Percentiles rank a stretch among this genome's conserved stretches.
phyloP scores from a whole-genome alignment of 1,140 invertebrate genomes.

The Physella acuta region DNA sequence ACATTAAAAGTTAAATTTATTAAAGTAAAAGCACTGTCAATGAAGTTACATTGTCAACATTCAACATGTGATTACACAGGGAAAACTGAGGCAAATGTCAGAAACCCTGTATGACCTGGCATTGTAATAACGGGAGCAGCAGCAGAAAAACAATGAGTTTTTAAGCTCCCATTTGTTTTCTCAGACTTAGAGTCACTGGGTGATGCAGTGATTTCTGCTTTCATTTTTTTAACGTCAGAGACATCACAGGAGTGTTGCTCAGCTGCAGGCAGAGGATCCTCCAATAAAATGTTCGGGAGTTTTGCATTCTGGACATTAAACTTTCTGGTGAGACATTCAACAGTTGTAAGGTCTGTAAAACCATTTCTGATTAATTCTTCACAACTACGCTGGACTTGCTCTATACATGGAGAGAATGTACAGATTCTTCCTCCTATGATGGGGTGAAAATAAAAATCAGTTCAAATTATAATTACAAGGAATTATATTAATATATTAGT shows the following conservation, averaged over 20 bases:
- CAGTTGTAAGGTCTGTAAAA: conserved; percentile 81
- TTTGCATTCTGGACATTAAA: conserved; percentile 75
- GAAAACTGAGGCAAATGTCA: conserved; percentile 80
- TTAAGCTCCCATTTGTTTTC: conserved; percentile 28
- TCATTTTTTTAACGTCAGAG: neutral
- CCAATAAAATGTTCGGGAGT: conserved; percentile 64
- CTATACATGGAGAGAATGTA: conserved; percentile 97
- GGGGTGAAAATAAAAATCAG: conserved; percentile 13
- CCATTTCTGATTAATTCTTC: conserved; percentile 69
- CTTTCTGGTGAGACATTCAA: conserved; percentile 85
- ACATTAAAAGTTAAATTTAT: neutral
- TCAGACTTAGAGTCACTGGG: no score
- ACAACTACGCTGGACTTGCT: conserved; percentile 91
- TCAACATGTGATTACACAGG: conserved; percentile 18
- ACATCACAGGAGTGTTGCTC: neutral
- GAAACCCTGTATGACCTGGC: conserved; percentile 90
- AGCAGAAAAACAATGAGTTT: conserved; percentile 62
- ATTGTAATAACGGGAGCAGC: conserved; percentile 70
- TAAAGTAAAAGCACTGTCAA: neutral
- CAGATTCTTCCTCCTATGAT: conserved; percentile 84
- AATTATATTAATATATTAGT: no score
- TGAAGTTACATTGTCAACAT: neutral
- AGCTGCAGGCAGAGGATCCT: neutral
- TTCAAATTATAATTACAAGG: no score
- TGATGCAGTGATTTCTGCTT: conserved; percentile 7